Evolutionary conservation across 2,113 vertebrate genomes (phyloP).

Genomic region (Hemiprocne comata): DNA sequence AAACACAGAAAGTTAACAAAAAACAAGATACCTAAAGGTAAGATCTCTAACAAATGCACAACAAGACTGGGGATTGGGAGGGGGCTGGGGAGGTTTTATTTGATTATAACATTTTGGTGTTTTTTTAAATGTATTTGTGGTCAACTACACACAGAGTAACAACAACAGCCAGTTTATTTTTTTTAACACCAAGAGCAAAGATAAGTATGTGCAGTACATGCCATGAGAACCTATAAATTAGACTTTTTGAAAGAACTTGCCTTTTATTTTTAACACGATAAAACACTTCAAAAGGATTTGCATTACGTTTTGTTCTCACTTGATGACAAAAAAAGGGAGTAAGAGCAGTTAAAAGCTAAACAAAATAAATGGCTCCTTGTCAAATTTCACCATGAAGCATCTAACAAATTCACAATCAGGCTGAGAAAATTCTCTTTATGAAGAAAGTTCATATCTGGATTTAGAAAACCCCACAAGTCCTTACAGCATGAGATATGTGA

Average conservation of each 20-base stretch:
- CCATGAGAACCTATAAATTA: not conserved
- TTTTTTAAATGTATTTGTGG: not conserved
- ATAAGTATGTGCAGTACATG: not conserved
- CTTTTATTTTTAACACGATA: not conserved
- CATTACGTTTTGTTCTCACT: not conserved
- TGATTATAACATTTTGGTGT: not conserved
- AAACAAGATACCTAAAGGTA: not conserved
- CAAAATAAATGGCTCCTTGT: not conserved
- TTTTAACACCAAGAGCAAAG: not conserved
- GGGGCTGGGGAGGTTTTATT: not conserved
- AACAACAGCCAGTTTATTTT: not conserved
- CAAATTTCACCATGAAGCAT: not conserved
- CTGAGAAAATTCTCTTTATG: not conserved
- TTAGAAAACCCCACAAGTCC: not conserved
- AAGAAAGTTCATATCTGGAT: not conserved
- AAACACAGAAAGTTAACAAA: not conserved
- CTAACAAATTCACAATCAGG: not conserved
- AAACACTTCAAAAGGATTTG: not conserved
- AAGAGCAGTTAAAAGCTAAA: not conserved
- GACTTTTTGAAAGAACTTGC: not conserved
- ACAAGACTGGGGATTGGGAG: not conserved
- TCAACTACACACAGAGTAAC: not conserved
- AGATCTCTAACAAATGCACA: not conserved
- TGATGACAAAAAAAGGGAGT: not conserved
- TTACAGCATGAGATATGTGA: accelerated